Conservation (phyloP, 2,113 vertebrate genomes). For the Solea senegalensis region DNA sequence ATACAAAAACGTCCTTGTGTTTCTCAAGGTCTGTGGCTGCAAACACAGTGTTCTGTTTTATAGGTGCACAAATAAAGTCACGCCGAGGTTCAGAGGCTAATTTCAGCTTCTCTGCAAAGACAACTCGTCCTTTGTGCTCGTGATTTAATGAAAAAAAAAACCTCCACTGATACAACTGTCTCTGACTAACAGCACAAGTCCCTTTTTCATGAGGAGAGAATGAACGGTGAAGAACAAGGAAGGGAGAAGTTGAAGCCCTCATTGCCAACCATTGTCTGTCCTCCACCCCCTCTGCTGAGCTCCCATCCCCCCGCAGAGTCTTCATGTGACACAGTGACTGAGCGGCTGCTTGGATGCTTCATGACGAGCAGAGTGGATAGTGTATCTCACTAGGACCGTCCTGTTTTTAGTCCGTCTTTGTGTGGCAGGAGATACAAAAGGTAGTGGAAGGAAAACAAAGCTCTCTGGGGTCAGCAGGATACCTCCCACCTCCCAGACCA, state of each 20-base stretch:
- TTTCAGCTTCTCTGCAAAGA: not conserved
- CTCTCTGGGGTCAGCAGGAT: not conserved
- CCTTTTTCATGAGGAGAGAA: slow-evolving; percentile 8
- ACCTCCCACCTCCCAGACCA: not conserved
- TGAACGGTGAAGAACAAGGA: slow-evolving; percentile 34
- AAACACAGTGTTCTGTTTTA: not conserved
- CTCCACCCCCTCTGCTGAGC: not conserved
- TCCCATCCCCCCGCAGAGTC: slow-evolving; percentile 10
- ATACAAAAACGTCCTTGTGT: not conserved
- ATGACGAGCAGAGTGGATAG: not conserved
- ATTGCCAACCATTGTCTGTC: slow-evolving; percentile 35
- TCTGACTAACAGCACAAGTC: slow-evolving; percentile 5
- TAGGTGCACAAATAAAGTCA: not conserved
- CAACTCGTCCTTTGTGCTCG: not conserved
- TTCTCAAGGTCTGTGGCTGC: not conserved
- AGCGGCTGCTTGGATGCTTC: not conserved
- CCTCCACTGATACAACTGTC: not conserved
- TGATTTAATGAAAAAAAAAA: too few relatives aligned
- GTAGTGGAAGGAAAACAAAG: not conserved
- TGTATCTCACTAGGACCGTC: slow-evolving; percentile 20
- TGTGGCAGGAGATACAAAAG: not conserved
- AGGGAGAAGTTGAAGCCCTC: slow-evolving; percentile 40
- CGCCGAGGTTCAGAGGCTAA: not conserved
- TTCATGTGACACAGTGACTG: slow-evolving; percentile 27
- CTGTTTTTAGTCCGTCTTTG: not conserved